Evolutionary conservation across 2,888 invertebrate genomes (phyloP).

Genomic region (Mythimna loreyi): DNA sequence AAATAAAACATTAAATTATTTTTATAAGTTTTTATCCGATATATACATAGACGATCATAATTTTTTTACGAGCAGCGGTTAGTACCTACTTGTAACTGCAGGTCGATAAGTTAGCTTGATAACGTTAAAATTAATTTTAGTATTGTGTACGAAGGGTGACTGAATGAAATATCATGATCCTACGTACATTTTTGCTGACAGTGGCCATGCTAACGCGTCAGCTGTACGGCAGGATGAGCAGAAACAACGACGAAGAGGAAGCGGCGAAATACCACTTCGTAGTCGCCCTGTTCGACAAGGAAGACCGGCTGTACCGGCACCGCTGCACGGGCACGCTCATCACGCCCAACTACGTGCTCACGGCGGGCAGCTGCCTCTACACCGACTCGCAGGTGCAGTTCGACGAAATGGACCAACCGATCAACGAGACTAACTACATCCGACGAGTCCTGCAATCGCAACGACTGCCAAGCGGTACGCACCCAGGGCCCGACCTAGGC

Average conservation of each 20-base stretch:
- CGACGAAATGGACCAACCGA: conserved; percentile 9
- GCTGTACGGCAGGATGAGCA: not conserved
- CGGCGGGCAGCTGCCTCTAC: conserved; percentile 23
- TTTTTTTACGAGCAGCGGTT: conserved; percentile 14
- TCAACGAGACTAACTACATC: not conserved
- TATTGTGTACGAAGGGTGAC: not conserved
- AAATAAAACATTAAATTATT: not conserved
- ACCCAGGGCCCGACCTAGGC: conserved; percentile 26
- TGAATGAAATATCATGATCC: conserved; percentile 22
- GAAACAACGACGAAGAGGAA: not conserved
- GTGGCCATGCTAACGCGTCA: not conserved
- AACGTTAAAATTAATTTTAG: not conserved
- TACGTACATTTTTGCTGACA: conserved; percentile 1
- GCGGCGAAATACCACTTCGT: not conserved
- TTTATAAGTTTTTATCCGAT: not conserved
- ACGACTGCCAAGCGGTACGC: conserved; percentile 5
- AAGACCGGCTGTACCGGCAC: too few species aligned
- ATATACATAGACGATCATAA: conserved; percentile 13
- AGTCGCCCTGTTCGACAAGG: conserved; percentile 15
- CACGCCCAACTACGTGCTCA: conserved; percentile 37
- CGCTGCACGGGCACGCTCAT: conserved; percentile 41
- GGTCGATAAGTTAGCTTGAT: conserved; percentile 3
- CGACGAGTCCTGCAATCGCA: not conserved
- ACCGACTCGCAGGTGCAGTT: conserved; percentile 20
- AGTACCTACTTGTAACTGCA: not conserved